Conservation (phyloP, 2,888 invertebrate species). For the Neoascia interrupta region DNA sequence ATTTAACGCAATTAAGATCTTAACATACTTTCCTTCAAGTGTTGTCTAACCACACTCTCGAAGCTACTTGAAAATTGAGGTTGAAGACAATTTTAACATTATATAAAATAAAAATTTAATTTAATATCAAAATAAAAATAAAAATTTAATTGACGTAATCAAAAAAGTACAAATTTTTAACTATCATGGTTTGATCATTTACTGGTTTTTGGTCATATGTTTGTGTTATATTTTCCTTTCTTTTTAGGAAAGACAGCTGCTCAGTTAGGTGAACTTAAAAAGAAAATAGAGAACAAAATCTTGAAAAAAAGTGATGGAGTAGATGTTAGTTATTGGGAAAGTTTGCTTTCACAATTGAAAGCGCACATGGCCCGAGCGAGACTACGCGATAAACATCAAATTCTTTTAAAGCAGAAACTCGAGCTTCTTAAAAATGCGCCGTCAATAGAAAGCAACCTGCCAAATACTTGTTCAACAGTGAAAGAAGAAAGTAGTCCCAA, state of each 20-base stretch:
- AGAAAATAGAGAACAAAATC: constrained; percentile 93
- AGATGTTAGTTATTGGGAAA: constrained; percentile 99
- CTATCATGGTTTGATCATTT: too few relatives aligned
- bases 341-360: constrained; percentile 95
- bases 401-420: constrained; percentile 92
- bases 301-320: constrained; percentile 91
- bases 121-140: too few relatives aligned
- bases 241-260: constrained; percentile 86
- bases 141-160: too few relatives aligned
- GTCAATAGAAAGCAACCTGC: constrained; percentile 81
- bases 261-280: constrained; percentile 91
- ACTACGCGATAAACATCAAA: constrained; percentile 94
- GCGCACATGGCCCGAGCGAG: constrained; percentile 97
- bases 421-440: constrained; percentile 93
- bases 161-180: too few relatives aligned
- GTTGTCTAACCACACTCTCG: too few relatives aligned
- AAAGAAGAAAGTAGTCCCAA: neutral
- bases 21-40: too few relatives aligned
- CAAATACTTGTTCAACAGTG: neutral
- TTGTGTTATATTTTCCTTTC: too few relatives aligned
- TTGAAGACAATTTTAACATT: too few relatives aligned
- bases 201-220: too few relatives aligned
- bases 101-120: too few relatives aligned
- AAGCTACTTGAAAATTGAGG: too few relatives aligned
- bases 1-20: too few relatives aligned